These are phyloP conservation scores for Zosterops japonicus DNA, from an alignment of 2,113 vertebrate species.

Conservation along the genomic window DNA sequence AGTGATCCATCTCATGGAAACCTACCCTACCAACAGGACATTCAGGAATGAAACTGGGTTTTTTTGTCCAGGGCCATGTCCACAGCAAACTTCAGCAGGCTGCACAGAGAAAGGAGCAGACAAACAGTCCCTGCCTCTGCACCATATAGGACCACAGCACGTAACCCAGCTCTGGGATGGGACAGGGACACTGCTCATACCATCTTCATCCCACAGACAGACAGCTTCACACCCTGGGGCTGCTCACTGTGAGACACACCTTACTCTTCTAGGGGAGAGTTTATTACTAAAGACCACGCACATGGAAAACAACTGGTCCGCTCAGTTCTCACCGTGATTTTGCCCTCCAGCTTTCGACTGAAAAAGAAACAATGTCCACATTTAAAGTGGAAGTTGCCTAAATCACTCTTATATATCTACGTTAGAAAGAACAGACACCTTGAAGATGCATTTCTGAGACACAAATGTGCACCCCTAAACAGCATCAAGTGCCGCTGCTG, in stretches of 20 bases:
- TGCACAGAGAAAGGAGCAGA: background rate
- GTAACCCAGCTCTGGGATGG: background rate
- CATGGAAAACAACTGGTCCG: background rate
- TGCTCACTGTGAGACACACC: background rate
- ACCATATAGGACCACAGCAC: accelerated
- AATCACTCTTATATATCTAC: accelerated
- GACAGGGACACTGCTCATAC: accelerated
- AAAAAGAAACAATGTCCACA: background rate
- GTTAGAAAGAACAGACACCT: background rate
- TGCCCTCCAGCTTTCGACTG: background rate
- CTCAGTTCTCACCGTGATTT: background rate
- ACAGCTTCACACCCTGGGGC: background rate
- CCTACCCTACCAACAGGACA: background rate
- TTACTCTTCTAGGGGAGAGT: background rate
- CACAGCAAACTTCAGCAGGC: background rate
- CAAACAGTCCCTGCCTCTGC: background rate
- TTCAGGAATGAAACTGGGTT: background rate
- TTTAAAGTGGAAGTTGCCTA: background rate
- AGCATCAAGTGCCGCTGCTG: accelerated
- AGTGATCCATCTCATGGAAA: background rate
- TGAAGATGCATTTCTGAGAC: background rate
- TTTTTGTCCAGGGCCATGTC: background rate
- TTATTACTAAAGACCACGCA: background rate
- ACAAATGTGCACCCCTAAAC: background rate
- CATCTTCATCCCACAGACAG: background rate